Conservation (phyloP, 1,140 invertebrate genomes). For the Lasioglossum albipes region DNA sequence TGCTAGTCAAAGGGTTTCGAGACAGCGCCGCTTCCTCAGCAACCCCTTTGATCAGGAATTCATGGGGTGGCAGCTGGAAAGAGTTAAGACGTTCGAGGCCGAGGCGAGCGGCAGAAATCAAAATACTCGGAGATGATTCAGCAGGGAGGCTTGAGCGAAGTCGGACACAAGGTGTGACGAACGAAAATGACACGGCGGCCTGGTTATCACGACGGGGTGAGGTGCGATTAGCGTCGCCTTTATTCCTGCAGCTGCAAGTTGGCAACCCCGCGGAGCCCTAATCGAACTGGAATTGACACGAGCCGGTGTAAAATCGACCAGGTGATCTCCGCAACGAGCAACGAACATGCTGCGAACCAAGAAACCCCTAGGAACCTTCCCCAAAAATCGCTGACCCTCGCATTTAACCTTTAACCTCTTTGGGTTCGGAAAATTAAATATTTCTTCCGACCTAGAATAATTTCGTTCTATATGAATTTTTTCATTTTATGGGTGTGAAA, state of each 20-base stretch:
- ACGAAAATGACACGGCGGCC: slow-evolving; percentile 41
- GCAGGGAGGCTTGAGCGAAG: not conserved
- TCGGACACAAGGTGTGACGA: slow-evolving; percentile 40
- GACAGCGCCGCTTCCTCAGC: not conserved
- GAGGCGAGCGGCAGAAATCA: slow-evolving; percentile 10
- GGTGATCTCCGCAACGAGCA: slow-evolving; percentile 2
- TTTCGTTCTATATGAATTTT: too few relatives aligned
- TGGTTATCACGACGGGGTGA: slow-evolving; percentile 39
- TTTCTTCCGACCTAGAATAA: too few relatives aligned
- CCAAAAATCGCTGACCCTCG: not conserved
- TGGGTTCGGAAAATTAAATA: too few relatives aligned
- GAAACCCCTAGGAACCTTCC: not conserved
- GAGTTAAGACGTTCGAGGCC: slow-evolving; percentile 7
- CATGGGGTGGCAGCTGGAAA: slow-evolving; percentile 3
- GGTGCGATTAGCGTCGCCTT: slow-evolving; percentile 37
- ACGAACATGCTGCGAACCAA: not conserved
- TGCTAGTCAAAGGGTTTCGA: too few relatives aligned
- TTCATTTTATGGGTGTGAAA: too few relatives aligned
- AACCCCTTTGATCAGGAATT: slow-evolving; percentile 3
- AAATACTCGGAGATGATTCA: slow-evolving; percentile 33
- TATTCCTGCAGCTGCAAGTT: slow-evolving; percentile 34
- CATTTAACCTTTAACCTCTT: too few relatives aligned
- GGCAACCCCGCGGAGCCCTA: not conserved
- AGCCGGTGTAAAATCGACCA: slow-evolving; percentile 6
- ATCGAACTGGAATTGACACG: slow-evolving; percentile 32